A percentile compares a stretch with the other conserved stretches of the same genome.
Conservation (phyloP, 1,140 invertebrate species). For the Hypsibius dujardini region DNA sequence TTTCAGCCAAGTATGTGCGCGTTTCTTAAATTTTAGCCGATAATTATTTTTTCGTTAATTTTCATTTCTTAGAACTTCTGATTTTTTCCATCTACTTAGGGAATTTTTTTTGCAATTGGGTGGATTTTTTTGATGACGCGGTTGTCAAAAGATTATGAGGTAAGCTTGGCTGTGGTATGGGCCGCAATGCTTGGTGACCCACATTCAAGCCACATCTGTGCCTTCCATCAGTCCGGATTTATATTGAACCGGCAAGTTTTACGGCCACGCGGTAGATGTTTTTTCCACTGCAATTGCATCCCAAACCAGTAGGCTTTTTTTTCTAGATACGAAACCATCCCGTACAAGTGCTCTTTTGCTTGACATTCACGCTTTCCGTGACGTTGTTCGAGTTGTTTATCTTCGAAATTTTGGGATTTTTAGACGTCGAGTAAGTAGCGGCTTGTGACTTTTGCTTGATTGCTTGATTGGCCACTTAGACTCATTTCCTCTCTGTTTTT, state of each 20-base stretch:
- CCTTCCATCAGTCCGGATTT: constrained; percentile 18
- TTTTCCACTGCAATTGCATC: constrained; percentile 16
- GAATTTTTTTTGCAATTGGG: constrained; percentile 42
- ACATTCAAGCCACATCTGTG: not conserved
- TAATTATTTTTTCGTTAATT: not conserved
- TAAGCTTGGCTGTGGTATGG: no score
- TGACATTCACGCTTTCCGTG: constrained; percentile 89
- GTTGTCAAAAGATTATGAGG: constrained; percentile 91
- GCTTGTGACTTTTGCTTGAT: constrained; percentile 15
- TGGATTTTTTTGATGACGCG: constrained; percentile 98
- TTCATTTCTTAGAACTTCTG: constrained; percentile 15
- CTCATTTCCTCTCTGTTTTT: constrained; percentile 21
- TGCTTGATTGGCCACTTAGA: constrained; percentile 12
- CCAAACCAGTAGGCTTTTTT: constrained; percentile 18
- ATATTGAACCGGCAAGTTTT: no score
- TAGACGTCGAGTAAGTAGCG: constrained; percentile 53
- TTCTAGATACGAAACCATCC: constrained; percentile 62
- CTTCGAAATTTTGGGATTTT: constrained; percentile 89
- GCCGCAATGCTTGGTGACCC: not conserved
- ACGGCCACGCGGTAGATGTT: no score
- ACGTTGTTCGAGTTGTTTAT: constrained; percentile 99
- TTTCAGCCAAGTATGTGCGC: constrained; percentile 42
- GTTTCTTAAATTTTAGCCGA: constrained; percentile 3
- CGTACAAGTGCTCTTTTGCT: constrained; percentile 87
- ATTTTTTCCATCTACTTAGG: constrained; percentile 18